Conservation (phyloP, 2,797 vertebrate species). For the Enteromius argenteus region DNA sequence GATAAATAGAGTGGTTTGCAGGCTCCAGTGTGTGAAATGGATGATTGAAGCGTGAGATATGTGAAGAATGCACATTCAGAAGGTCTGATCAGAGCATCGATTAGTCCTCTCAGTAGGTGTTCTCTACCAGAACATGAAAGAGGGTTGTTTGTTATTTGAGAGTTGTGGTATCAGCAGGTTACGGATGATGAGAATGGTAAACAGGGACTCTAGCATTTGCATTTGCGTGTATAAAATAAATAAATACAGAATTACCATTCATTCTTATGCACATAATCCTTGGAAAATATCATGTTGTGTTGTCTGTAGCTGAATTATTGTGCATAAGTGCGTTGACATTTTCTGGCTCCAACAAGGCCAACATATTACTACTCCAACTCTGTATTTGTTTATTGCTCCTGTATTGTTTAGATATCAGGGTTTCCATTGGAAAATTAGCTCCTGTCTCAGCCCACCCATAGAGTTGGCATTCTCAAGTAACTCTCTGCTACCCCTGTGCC, state of each 20-base stretch:
- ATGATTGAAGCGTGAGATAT: constrained; percentile 74
- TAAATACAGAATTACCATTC: constrained; percentile 25
- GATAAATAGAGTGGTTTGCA: neutral
- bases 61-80: constrained; percentile 76
- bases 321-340: constrained; percentile 34
- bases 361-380: constrained; percentile 67
- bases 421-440: constrained; percentile 74
- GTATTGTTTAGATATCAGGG: constrained; percentile 74
- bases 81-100: constrained; percentile 75
- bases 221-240: constrained; percentile 9
- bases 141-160: constrained; percentile 41
- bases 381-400: constrained; percentile 74
- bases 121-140: constrained; percentile 50
- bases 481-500: constrained; percentile 66
- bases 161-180: constrained; percentile 11
- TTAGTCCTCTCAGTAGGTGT: constrained; percentile 66
- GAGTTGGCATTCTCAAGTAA: constrained; percentile 77
- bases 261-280: constrained; percentile 16
- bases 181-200: neutral
- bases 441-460: constrained; percentile 81
- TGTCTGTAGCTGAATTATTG: constrained; percentile 34
- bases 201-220: neutral
- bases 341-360: constrained; percentile 58
- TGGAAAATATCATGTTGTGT: constrained; percentile 35
- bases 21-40: constrained; percentile 71